These are phyloP conservation scores for Corythornis leucogaster DNA, from an alignment of 2,797 vertebrate genomes.

Conservation along the genomic window DNA sequence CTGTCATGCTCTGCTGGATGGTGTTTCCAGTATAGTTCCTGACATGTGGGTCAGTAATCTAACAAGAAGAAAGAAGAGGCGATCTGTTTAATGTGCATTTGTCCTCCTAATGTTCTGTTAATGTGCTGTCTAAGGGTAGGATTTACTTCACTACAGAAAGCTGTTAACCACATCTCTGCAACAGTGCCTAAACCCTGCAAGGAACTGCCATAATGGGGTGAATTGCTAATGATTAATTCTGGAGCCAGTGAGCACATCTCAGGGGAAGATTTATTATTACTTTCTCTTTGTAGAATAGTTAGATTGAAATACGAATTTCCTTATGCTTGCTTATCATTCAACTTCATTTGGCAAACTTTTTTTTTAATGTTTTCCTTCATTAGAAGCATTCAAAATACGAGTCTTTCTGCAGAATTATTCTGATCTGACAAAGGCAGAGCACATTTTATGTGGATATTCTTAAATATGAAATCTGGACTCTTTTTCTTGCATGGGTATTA, in stretches of 20 bases:
- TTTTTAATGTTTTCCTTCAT: neutral
- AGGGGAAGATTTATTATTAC: neutral
- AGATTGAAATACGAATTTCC: neutral
- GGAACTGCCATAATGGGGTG: neutral
- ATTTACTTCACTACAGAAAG: neutral
- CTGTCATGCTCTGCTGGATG: neutral
- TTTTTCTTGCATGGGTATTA: neutral
- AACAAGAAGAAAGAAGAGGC: neutral
- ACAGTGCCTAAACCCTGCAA: neutral
- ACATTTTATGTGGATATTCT: neutral
- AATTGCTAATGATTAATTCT: neutral
- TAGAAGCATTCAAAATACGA: neutral
- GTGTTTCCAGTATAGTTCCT: neutral
- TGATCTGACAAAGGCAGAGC: neutral
- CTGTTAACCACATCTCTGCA: neutral
- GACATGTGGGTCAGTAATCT: neutral
- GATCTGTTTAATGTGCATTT: neutral
- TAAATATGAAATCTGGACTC: neutral
- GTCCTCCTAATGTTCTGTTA: neutral
- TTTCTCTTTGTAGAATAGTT: neutral
- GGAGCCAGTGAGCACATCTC: neutral
- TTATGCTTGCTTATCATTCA: neutral
- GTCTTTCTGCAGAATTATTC: neutral
- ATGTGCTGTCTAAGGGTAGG: neutral
- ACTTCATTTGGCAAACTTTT: neutral